These are phyloP conservation scores for Corvus cornix DNA, from an alignment of 2,113 vertebrate species.

Conservation along the genomic window DNA sequence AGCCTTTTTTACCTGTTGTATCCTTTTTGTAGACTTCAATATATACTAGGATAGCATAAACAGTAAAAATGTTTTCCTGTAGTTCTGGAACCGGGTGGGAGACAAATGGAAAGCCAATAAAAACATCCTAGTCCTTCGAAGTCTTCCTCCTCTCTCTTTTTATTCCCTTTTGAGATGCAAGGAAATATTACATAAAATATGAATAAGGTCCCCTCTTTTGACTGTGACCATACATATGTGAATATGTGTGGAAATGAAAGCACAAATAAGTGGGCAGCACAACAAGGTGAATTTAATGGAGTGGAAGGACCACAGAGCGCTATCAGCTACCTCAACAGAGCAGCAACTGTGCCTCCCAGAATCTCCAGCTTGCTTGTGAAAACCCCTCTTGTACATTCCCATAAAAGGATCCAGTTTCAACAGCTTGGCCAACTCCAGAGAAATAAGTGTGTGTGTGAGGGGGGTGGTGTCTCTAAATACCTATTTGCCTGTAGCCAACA, in stretches of 20 bases:
- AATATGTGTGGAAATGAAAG: background rate
- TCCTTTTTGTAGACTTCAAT: background rate
- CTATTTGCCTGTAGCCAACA: background rate
- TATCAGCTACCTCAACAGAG: background rate
- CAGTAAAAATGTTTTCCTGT: background rate
- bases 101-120: background rate
- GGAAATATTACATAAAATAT: background rate
- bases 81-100: background rate
- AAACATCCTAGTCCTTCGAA: background rate
- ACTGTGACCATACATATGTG: background rate
- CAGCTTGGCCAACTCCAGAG: background rate
- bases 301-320: background rate
- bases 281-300: background rate
- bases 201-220: background rate
- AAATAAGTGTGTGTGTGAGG: background rate
- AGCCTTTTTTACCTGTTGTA: background rate
- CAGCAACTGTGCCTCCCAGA: background rate
- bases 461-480: background rate
- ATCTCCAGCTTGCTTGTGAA: conserved; percentile 1
- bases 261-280: background rate
- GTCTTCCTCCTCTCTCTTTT: background rate
- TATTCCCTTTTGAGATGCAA: background rate
- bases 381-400: background rate
- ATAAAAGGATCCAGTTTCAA: conserved; percentile 25
- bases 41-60: background rate